A percentile compares a stretch with the other conserved stretches of the same genome.
Evolutionary conservation across 2,888 invertebrate species (phyloP).

Genomic region (Isoperla grammatica): DNA sequence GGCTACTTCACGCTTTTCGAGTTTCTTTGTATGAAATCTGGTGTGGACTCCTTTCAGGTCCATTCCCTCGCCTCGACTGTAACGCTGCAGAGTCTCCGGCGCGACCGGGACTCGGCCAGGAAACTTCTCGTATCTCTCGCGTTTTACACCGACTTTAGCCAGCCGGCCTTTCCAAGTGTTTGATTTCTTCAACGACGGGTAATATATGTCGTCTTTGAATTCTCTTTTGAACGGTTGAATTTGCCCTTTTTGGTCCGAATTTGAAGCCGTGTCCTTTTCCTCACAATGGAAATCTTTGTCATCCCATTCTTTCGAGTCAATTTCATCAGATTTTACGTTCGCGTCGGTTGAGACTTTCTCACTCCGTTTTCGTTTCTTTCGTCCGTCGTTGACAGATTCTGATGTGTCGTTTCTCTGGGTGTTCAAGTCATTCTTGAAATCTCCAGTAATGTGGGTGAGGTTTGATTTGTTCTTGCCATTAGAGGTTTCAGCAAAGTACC

Average conservation of each 20-base stretch:
- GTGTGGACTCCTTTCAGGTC: constrained; percentile 55
- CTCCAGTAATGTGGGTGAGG: too few species aligned
- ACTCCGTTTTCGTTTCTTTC: too few species aligned
- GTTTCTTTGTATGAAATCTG: constrained; percentile 55
- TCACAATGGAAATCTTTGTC: neutral
- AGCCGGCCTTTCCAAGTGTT: constrained; percentile 6
- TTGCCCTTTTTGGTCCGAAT: neutral
- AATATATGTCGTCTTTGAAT: neutral
- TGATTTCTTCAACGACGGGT: neutral
- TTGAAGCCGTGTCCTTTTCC: neutral
- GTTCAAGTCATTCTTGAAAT: too few species aligned
- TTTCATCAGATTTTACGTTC: too few species aligned
- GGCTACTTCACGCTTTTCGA: constrained; percentile 54
- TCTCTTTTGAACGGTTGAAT: constrained; percentile 8
- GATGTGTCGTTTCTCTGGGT: too few species aligned
- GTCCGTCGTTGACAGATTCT: too few species aligned
- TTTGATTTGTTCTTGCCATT: too few species aligned
- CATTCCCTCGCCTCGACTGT: constrained; percentile 60
- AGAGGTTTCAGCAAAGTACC: too few species aligned
- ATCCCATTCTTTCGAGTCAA: neutral
- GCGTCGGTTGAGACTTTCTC: too few species aligned
- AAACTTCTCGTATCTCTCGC: constrained; percentile 1
- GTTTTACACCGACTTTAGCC: neutral
- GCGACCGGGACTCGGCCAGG: constrained; percentile 29
- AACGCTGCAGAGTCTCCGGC: constrained; percentile 49